Evolutionary conservation across 2,888 invertebrate species (phyloP).

Genomic region (Coelinius sp.): DNA sequence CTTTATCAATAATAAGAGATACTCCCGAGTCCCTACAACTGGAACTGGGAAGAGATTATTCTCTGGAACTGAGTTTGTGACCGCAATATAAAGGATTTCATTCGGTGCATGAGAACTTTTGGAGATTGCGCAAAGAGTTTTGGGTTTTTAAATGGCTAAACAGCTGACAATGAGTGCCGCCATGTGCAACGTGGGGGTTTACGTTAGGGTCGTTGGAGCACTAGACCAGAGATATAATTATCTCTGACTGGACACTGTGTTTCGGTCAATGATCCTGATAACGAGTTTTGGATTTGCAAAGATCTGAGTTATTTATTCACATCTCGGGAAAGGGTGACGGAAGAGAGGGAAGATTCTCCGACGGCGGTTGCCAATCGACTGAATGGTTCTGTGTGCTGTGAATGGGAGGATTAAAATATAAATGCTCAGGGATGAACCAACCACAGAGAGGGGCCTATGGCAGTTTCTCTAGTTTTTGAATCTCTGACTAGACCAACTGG

Average conservation of each 20-base stretch:
- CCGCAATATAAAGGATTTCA: neutral
- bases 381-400: too few relatives aligned
- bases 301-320: neutral
- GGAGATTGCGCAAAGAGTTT: slow-evolving; percentile 2
- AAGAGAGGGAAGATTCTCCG: neutral
- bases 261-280: neutral
- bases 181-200: too few relatives aligned
- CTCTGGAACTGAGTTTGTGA: neutral
- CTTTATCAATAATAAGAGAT: neutral
- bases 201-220: too few relatives aligned
- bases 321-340: neutral
- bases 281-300: neutral
- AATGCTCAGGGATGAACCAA: too few relatives aligned
- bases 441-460: too few relatives aligned
- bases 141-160: neutral
- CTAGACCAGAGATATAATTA: too few relatives aligned
- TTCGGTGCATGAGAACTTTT: neutral
- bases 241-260: too few relatives aligned
- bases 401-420: too few relatives aligned
- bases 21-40: neutral
- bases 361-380: neutral
- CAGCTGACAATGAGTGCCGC: neutral
- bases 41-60: too few relatives aligned
- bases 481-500: too few relatives aligned
- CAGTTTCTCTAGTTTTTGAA: too few relatives aligned